phyloP scores from a whole-genome alignment of 2,113 vertebrate genomes.

The Caranx melampygus region DNA sequence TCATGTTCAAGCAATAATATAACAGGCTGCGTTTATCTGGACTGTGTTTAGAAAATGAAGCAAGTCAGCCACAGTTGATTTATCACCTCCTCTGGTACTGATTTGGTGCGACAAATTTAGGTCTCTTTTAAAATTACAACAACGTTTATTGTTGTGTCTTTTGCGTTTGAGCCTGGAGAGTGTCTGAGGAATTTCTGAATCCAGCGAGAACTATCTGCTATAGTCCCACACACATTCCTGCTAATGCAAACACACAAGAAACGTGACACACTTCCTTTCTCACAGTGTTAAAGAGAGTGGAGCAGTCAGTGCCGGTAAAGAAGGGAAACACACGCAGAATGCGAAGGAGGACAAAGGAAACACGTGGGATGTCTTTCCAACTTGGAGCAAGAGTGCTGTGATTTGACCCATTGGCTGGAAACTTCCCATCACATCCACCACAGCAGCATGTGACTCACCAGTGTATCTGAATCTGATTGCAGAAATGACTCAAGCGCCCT shows the following conservation, averaged over 20 bases:
- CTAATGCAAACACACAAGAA: slow-evolving; percentile 59
- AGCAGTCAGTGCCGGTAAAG: background rate
- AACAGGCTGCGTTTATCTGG: background rate
- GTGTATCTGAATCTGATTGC: slow-evolving; percentile 10
- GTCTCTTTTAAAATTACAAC: background rate
- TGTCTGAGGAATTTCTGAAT: slow-evolving; percentile 39
- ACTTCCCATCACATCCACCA: slow-evolving; percentile 34
- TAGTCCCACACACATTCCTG: slow-evolving; percentile 57
- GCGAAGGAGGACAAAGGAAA: slow-evolving; percentile 46
- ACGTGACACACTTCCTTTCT: slow-evolving; percentile 65
- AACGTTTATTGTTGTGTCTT: background rate
- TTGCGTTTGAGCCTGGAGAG: background rate
- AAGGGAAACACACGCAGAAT: slow-evolving; percentile 15
- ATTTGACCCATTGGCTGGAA: slow-evolving; percentile 25
- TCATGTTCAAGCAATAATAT: background rate
- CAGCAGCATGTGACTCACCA: slow-evolving; percentile 40
- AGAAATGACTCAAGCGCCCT: slow-evolving; percentile 6
- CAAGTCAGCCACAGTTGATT: background rate
- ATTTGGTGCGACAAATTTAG: background rate
- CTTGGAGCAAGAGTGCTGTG: slow-evolving; percentile 8
- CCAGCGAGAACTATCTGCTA: slow-evolving; percentile 35
- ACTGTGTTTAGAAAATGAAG: background rate
- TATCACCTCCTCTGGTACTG: background rate
- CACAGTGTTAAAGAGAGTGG: slow-evolving; percentile 34
- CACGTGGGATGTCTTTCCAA: slow-evolving; percentile 28